Evolutionary conservation across 2,797 vertebrate species (phyloP).

Genomic region (Pelodytes ibericus): DNA sequence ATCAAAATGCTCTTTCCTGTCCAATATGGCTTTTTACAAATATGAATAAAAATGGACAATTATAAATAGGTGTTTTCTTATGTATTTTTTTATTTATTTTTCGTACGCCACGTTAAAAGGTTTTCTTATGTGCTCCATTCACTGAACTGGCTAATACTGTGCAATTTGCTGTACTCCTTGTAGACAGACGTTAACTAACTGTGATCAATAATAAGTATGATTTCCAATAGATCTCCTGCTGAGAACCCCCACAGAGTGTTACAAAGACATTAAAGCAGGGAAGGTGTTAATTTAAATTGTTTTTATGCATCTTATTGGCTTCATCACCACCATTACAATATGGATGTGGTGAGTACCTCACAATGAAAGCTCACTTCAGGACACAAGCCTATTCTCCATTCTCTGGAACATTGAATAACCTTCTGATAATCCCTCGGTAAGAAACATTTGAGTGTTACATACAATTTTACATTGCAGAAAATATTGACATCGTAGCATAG

Average conservation of each 20-base stretch:
- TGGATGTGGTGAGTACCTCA: slow-evolving; percentile 7
- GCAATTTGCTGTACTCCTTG: slow-evolving; percentile 33
- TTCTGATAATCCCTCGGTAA: slow-evolving; percentile 38
- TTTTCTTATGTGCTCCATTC: slow-evolving; percentile 23
- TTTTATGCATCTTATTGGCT: slow-evolving; percentile 19
- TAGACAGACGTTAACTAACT: slow-evolving; percentile 31
- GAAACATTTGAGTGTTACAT: slow-evolving; percentile 45
- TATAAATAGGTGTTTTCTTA: slow-evolving; percentile 9
- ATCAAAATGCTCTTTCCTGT: slow-evolving; percentile 59
- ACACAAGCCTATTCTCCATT: slow-evolving; percentile 22
- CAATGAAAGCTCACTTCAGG: slow-evolving; percentile 15
- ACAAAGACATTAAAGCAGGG: not conserved
- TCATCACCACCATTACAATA: slow-evolving; percentile 26
- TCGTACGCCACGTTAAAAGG: slow-evolving; percentile 13
- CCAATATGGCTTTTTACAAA: slow-evolving; percentile 59
- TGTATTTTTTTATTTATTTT: not conserved
- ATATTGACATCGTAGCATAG: slow-evolving; percentile 35
- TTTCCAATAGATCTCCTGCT: slow-evolving; percentile 19
- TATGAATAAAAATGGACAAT: slow-evolving; percentile 45
- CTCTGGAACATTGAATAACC: slow-evolving; percentile 34
- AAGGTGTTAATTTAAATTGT: slow-evolving; percentile 18
- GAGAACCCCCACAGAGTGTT: slow-evolving; percentile 3
- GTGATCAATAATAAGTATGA: slow-evolving; percentile 44
- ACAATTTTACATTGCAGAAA: slow-evolving; percentile 36
- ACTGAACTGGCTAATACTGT: slow-evolving; percentile 23